Conservation (phyloP, 2,888 invertebrate genomes). For the Hyppa rectilinea region DNA sequence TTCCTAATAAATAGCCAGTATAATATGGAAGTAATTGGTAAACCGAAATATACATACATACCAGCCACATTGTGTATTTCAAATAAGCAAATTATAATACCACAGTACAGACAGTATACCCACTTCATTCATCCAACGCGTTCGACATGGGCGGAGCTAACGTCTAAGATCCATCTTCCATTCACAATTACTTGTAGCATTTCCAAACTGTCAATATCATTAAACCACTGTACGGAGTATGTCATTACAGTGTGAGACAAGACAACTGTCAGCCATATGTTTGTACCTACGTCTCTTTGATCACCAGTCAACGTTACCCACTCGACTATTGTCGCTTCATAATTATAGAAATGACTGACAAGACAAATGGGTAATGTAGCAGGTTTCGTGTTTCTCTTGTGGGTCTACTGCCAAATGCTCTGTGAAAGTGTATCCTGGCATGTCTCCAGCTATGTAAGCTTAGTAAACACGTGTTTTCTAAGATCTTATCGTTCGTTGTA, state of each 20-base stretch:
- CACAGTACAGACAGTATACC: neutral
- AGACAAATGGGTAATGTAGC: constrained; percentile 45
- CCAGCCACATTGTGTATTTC: neutral
- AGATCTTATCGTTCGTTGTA: constrained; percentile 45
- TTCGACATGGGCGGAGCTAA: constrained; percentile 4
- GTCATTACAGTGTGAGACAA: constrained; percentile 12
- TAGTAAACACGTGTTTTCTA: constrained; percentile 44
- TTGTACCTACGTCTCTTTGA: constrained; percentile 16
- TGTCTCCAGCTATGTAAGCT: constrained; percentile 45
- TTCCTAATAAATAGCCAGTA: too few relatives aligned
- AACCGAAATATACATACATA: neutral
- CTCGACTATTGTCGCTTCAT: constrained; percentile 44
- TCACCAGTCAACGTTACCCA: constrained; percentile 38
- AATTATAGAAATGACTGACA: constrained; percentile 56
- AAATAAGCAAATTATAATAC: neutral
- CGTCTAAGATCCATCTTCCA: constrained; percentile 6
- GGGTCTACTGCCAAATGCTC: constrained; percentile 54
- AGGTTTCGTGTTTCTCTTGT: constrained; percentile 43
- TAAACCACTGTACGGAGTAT: constrained; percentile 19
- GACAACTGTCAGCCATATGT: constrained; percentile 36
- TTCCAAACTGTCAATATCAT: constrained; percentile 32
- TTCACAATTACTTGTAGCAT: constrained; percentile 20
- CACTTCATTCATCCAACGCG: neutral
- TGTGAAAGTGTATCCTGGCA: constrained; percentile 58
- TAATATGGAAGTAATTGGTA: neutral